Evolutionary conservation across 2,113 vertebrate genomes (phyloP), one percentile per base, ranked within the genome.

Genomic region (Poecilia latipinna): DNA sequence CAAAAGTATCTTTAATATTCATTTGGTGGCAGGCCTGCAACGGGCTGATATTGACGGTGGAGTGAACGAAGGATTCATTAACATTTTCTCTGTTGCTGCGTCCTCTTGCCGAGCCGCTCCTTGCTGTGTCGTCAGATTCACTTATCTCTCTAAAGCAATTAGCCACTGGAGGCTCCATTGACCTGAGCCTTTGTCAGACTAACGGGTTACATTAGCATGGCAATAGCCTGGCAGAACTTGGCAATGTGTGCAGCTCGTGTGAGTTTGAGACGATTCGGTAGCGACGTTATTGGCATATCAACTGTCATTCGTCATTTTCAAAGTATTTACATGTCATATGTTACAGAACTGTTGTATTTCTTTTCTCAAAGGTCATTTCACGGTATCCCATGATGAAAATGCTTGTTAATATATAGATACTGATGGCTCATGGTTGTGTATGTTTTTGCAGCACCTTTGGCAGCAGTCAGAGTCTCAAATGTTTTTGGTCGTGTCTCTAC

Each of bases 61-160:
- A 91, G 82, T 89, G 88, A 89, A 83, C 62, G n/a, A 65, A 65
- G 79, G 86, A 92, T 92, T 91, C 91, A 93, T 93, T 93, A 92
- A 88, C 83, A 88, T 91, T 84, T 74, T 81, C 83, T 86, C 82
- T 83, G 75, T 77, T 63, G 8, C 80, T 78, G 79, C 76, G 78
- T 80, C 82, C 78, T 78, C 78, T 86, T 22, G 22, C 86, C 72
- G 80, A 85, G 89, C 79, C 68, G 68, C 80, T 87, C 79, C 71
- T 87, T 82, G 90, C 88, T 89, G 87, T 82, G 88, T 91, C 89
- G 88, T 91, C 91, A 92, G 92, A 93, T 84, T 90, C 91, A 83
- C 91, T 94, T 94, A 95, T 95, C 94, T 94, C 91, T 89, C 84
- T 74, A 85, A 94, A 93, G 93, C 93, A 94, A 94, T 95, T 94